Conservation (phyloP, 2,888 invertebrate species). For the Nomada fabriciana region DNA sequence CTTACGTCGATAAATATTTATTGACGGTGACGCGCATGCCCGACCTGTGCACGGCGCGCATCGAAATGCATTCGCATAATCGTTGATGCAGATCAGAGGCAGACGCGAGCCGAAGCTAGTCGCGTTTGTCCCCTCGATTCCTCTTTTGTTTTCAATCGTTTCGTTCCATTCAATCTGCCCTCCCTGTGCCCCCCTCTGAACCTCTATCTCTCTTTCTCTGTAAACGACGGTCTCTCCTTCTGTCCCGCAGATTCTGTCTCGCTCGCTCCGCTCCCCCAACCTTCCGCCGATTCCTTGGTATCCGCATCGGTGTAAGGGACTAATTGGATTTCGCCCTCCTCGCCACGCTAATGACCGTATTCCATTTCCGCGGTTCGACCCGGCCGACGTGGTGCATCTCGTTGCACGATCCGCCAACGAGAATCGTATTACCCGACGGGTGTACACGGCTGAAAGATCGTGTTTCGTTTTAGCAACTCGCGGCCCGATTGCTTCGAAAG, state of each 20-base stretch:
- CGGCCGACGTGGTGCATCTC: constrained; percentile 64
- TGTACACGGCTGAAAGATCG: constrained; percentile 55
- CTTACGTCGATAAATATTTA: constrained; percentile 72
- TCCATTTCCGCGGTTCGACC: constrained; percentile 71
- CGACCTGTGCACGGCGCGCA: constrained; percentile 43
- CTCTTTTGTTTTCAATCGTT: constrained; percentile 33
- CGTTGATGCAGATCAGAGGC: constrained; percentile 55
- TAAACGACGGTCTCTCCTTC: background rate
- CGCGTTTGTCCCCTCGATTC: constrained; percentile 4
- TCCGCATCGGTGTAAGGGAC: constrained; percentile 63
- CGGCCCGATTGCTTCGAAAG: constrained; percentile 56
- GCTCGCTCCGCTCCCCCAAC: background rate
- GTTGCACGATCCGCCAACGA: constrained; percentile 67
- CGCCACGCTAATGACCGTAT: constrained; percentile 72
- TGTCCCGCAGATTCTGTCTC: background rate
- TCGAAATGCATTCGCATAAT: constrained; percentile 66
- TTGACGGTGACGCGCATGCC: constrained; percentile 61
- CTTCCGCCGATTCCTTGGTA: constrained; percentile 48
- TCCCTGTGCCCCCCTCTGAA: background rate
- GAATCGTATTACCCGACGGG: constrained; percentile 66
- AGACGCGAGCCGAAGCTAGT: constrained; percentile 16
- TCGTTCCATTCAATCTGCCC: background rate
- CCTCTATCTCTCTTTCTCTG: background rate
- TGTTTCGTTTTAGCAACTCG: constrained; percentile 56
- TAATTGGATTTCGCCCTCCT: constrained; percentile 71